Base-by-base conservation (phyloP, 2,888 invertebrate species). In the Cephus pulcher region DNA sequence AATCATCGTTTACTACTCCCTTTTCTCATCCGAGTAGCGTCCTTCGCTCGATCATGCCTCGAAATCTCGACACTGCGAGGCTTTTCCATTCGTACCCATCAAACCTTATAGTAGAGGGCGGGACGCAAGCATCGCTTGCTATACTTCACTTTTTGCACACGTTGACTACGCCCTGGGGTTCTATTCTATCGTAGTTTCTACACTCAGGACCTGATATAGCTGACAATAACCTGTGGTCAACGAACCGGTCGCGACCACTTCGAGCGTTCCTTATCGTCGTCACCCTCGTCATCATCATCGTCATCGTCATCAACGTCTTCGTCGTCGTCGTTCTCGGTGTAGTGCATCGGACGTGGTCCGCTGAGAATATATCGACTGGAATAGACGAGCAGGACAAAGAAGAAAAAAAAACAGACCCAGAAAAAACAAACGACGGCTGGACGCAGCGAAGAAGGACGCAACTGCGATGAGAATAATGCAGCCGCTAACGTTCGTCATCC, bases 221-320 rank as follows among this genome's bases (percentile, higher is more conserved):
- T 83, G 84, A 86, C 86, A 84, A 85, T 86, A 86, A 86, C 84
- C 84, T 80, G 79, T 79, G 78, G 74, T 79, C 76, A 78, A 76
- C 79, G 80, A 81, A 82, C 80, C 79, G 77, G 75, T 75, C 12
- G 74, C 76, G 71, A 76, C 74, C 30, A 40, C 40, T 15, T 15
- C 40, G 15, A 40, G 40, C 15, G 40, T 15, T 40, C 40, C 15
- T 40, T 15, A 15, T 40, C 40, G 40, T 40, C 40, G 15, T 40
- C 15, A 15, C 6, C 15, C 40, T 40, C 40, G 40, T 37, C 37
- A 3, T 37, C 37, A 35, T 35, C 37, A 35, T 35, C 35, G 3
- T 35, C 35, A 35, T 35, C 37, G 4, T 37, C 37, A 4, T 40
- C 37, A 15, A 1, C 37, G 1, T 12, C 15, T 4, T 37, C 37